These are phyloP conservation scores for Cathartes aura DNA, from an alignment of 2,113 vertebrate genomes.

Conservation along the genomic window DNA sequence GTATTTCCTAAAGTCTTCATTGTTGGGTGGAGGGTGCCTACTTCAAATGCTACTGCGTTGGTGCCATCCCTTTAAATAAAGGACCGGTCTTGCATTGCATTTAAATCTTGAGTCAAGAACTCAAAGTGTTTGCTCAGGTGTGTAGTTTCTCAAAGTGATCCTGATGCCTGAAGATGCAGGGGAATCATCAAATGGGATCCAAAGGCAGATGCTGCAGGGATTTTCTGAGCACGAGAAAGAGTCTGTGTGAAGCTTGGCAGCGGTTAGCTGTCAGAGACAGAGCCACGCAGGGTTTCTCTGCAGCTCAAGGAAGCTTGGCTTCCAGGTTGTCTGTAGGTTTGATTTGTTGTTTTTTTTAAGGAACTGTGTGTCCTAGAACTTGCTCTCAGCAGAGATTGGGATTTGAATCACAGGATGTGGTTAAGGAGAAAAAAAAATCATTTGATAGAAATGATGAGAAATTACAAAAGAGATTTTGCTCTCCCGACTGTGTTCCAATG, in stretches of 20 bases:
- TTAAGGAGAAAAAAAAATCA: neutral
- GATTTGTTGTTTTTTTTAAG: constrained; percentile 21
- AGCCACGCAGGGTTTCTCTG: neutral
- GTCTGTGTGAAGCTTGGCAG: neutral
- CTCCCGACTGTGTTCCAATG: neutral
- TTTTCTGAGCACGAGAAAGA: neutral
- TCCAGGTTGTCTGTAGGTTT: constrained; percentile 19
- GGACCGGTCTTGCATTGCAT: accelerated
- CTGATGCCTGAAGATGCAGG: neutral
- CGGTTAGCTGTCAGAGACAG: neutral
- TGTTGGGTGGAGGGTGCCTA: neutral
- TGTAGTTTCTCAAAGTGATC: neutral
- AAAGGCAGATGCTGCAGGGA: neutral
- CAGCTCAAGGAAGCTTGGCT: neutral
- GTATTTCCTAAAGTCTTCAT: neutral
- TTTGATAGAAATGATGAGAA: constrained; percentile 5
- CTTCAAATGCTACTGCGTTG: neutral
- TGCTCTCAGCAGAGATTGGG: neutral
- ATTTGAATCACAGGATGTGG: constrained; percentile 33
- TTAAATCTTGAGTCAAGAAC: neutral
- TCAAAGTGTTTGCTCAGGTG: neutral
- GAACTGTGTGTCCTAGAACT: neutral
- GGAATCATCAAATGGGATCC: neutral
- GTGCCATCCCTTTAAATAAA: neutral
- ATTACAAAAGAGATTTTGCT: neutral